phyloP scores from a whole-genome alignment of 2,888 invertebrate species.

The Caenorhabditis wallacei region DNA sequence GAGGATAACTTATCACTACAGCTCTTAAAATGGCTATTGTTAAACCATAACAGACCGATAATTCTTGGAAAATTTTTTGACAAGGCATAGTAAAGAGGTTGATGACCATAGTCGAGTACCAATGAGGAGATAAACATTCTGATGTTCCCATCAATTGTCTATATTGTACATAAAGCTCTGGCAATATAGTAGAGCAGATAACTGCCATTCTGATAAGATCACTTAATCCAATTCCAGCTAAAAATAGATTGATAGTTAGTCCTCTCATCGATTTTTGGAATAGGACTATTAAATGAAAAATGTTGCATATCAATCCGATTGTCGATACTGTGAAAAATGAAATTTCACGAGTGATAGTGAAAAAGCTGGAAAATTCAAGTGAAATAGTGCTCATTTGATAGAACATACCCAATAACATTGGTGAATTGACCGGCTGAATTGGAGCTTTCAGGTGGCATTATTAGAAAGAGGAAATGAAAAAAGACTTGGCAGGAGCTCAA shows the following conservation, averaged over 20 bases:
- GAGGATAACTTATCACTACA: not conserved
- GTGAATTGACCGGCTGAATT: too few relatives aligned
- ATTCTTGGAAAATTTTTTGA: not conserved
- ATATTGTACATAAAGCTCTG: too few relatives aligned
- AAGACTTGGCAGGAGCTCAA: too few relatives aligned
- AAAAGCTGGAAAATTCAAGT: too few relatives aligned
- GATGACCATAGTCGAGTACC: not conserved
- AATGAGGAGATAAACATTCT: not conserved
- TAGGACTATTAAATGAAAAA: conserved; percentile 3
- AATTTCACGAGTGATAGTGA: too few relatives aligned
- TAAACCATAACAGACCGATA: not conserved
- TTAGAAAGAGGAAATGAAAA: too few relatives aligned
- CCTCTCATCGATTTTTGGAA: not conserved
- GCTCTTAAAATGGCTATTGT: not conserved
- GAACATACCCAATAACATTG: too few relatives aligned
- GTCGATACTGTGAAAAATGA: too few relatives aligned
- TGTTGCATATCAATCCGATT: not conserved
- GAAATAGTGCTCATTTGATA: too few relatives aligned
- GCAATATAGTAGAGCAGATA: too few relatives aligned
- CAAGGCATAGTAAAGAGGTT: not conserved
- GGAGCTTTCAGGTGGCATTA: too few relatives aligned
- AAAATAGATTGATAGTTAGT: not conserved
- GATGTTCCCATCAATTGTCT: too few relatives aligned
- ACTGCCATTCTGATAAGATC: not conserved
- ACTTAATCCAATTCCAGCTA: not conserved